Base-by-base conservation (phyloP, 2,888 invertebrate species). In the Netelia virgata region DNA sequence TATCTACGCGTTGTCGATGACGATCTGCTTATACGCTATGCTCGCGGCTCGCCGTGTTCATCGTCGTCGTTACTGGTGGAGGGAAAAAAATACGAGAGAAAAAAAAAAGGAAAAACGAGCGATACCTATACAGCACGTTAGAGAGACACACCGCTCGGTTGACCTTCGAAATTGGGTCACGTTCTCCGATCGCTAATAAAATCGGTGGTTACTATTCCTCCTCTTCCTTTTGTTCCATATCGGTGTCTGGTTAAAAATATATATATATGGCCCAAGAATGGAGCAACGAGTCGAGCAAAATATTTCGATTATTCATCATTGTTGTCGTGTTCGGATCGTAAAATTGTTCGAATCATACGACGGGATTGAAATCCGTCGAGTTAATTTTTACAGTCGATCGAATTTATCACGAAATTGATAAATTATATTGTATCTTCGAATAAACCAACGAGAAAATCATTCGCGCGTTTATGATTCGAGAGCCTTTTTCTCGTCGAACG, bases 161-260 rank as follows among this genome's bases (percentile, higher is more conserved):
- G 57, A 72, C 70, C 55, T 79, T 75, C 63, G 41, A 64, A 83
- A 79, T 79, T 73, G 75, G 79, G 74, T 78, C 74, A 74, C 74
- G 70, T 64, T 74, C 61, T 43, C 50, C 28, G 55, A 59, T 66
- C 43, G 20, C 64, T 66, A 61, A 61, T 61, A 61, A 61, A 53
- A 73, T 64, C 11, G 41, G 23, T 55, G 14, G 10, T 68, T 53
- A 69, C 63, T 70, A 57, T 78, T 61, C 75, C 64, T 61, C 55
- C 53, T 70, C 55, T 36, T 74, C 61, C 47, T 23, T 43, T 28
- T 50, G 64, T 57, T 59, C 14, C 14, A 8, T 59, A 53, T 73
- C 47, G 59, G 43, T 10, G 28, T 59, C 28, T 57, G 1, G 18
- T 66, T 66, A 23, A 23, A 23, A 23, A 23, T 3, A 23, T n/a